Base-by-base conservation (phyloP, 2,888 invertebrate genomes). In the Papilio elwesi region DNA sequence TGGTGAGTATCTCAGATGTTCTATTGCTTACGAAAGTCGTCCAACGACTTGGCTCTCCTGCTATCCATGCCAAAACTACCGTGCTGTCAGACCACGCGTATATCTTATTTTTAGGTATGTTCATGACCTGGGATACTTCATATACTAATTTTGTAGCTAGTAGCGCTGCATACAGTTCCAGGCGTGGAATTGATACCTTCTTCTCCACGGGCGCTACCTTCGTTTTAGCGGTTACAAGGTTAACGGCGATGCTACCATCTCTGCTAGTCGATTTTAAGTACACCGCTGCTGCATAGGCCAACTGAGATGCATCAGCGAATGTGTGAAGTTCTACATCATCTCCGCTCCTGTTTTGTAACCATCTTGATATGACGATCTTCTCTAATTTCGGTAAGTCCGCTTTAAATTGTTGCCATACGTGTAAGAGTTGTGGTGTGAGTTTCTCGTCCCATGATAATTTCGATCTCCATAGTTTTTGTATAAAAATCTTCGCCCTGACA, bases 1-100 rank as follows among this genome's bases (percentile, higher is more conserved):
- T n/a, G n/a, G n/a, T 12, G n/a, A 79, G 63, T 6, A 84, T 81
- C 26, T 78, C 78, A 0, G 77, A 73, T 0, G 80, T 74, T 16
- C 76, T 11, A 52, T 76, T 76, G 26, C 74, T 74, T n/a, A 77
- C 74, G 49, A 76, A 78, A 57, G 79, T 78, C 64, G 74, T 57
- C 79, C 79, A 79, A 43, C 68, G 47, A 57, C 72, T 74, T 9
- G 77, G 77, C 6, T 55, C 48, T 53, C 71, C 73, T n/a, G 59
- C 55, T 1, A 79, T 16, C 74, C 74, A 74, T 7, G 74, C 64
- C 7, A 74, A 48, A 12, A 68, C 71, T 7, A 55, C 51, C 6
- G 65, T 70, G 26, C 47, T 26, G n/a, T 71, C 71, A n/a, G 71
- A 47, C 71, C 71, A 66, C 9, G 36, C 15, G 26, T 36, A 51